phyloP scores from a whole-genome alignment of 2,888 invertebrate species.

The Coenonympha glycerion region DNA sequence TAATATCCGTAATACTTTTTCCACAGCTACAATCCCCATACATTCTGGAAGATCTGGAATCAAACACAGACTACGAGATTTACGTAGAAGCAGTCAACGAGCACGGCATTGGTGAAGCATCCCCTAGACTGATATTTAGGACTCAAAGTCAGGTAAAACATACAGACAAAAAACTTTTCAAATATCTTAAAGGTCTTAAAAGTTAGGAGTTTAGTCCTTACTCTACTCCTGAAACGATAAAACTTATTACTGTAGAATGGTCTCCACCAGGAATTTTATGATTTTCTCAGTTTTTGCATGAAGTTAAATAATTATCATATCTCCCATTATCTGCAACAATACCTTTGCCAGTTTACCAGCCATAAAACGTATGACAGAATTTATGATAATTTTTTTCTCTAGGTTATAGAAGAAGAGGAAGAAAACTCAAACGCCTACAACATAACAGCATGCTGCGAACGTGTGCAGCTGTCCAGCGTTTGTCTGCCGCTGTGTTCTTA shows the following conservation, averaged over 20 bases:
- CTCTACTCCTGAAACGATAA: no score
- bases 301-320: no score
- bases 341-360: no score
- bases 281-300: no score
- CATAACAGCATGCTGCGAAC: constrained; percentile 85
- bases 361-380: no score
- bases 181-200: no score
- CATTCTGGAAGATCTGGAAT: constrained; percentile 83
- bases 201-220: no score
- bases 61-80: constrained; percentile 86
- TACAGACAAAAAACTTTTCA: no score
- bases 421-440: constrained; percentile 81
- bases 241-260: no score
- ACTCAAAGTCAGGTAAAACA: constrained; percentile 79
- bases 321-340: no score
- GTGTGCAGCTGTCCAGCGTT: constrained; percentile 79
- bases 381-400: constrained; percentile 13
- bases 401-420: constrained; percentile 77
- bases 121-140: constrained; percentile 84
- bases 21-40: constrained; percentile 79
- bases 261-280: no score
- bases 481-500: constrained; percentile 88
- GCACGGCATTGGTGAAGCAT: constrained; percentile 86
- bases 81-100: constrained; percentile 86
- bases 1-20: no score